Evolutionary conservation across 35 echinoderm and acorn worm species (phyloP).

Genomic region (Hemicentrotus pulcherrimus): DNA sequence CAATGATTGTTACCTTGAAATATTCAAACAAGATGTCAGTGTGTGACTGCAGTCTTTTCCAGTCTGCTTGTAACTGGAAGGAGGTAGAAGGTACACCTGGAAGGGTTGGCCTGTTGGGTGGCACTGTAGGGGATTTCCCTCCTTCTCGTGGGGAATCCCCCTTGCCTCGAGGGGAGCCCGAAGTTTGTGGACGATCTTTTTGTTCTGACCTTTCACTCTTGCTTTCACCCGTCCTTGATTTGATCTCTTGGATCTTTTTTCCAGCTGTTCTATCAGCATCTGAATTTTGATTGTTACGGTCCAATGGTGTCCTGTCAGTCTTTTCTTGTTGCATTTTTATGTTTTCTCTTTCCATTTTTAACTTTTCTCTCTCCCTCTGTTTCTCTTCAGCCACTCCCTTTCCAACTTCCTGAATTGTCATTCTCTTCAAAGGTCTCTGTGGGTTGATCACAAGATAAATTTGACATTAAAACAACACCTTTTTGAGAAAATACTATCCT

Average conservation of each 20-base stretch:
- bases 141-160: conserved; percentile 18
- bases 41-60: conserved; percentile 73
- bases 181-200: neutral
- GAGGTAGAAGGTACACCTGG: conserved; percentile 71
- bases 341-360: neutral
- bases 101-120: conserved; percentile 42
- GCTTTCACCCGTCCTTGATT: neutral
- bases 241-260: neutral
- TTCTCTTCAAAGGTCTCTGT: conserved; percentile 86
- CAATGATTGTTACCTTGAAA: conserved; percentile 72
- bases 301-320: neutral
- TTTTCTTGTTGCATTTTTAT: neutral
- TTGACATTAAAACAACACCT: too few species aligned
- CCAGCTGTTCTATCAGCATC: neutral
- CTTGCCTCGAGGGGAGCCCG: neutral
- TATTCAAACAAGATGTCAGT: conserved; percentile 76
- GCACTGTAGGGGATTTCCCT: neutral
- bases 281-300: conserved; percentile 4
- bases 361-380: conserved; percentile 18
- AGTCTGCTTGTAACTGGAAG: conserved; percentile 82
- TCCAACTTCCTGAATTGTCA: conserved; percentile 86
- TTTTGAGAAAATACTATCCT: too few species aligned
- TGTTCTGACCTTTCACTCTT: neutral
- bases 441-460: neutral
- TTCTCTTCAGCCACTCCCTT: conserved; percentile 17